A percentile compares a stretch with the other conserved stretches of the same genome.
Evolutionary conservation across 2,113 vertebrate species (phyloP).

Genomic region (Ptilorrhoa leucosticta): DNA sequence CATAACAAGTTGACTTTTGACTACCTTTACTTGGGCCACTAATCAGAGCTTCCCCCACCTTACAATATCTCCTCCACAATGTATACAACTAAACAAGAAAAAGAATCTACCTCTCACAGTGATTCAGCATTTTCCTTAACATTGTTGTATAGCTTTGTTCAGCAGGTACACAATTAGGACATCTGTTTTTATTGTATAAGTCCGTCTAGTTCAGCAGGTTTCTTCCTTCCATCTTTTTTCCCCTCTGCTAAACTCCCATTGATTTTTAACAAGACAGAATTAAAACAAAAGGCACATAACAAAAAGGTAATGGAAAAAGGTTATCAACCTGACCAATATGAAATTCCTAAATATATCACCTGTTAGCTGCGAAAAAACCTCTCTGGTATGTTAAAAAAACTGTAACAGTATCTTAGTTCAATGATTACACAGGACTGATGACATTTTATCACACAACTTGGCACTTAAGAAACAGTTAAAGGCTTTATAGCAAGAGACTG

Average conservation of each 20-base stretch:
- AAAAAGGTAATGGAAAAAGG: background rate
- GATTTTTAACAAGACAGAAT: background rate
- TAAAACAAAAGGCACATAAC: background rate
- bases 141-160: background rate
- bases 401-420: background rate
- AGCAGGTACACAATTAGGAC: background rate
- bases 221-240: background rate
- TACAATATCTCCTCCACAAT: background rate
- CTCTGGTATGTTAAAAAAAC: background rate
- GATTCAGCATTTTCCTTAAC: background rate
- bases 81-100: background rate
- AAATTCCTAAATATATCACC: background rate
- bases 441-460: background rate
- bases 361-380: background rate
- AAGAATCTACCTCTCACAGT: background rate
- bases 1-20: background rate
- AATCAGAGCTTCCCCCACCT: background rate
- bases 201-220: background rate
- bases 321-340: background rate
- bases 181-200: background rate
- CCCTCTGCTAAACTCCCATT: background rate
- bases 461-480: background rate
- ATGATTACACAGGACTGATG: rapidly evolving
- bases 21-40: background rate
- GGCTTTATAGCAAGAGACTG: background rate